These are phyloP conservation scores for Pedionomus torquatus DNA, from an alignment of 2,113 vertebrate genomes.

Conservation along the genomic window DNA sequence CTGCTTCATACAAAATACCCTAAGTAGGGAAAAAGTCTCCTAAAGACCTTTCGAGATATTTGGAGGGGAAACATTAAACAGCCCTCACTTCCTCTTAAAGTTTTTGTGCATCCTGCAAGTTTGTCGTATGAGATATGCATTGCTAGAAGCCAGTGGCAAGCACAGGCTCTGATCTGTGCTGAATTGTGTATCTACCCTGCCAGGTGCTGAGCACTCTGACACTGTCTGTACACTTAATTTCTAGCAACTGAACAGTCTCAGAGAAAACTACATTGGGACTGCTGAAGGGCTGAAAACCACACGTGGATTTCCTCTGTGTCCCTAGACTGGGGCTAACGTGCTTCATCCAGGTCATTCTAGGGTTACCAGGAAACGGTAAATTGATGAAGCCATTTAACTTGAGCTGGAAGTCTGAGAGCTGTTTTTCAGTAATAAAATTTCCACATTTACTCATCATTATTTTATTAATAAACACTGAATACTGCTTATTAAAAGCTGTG, in stretches of 20 bases:
- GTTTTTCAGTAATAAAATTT: background rate
- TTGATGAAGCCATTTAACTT: background rate
- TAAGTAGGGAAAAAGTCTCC: background rate
- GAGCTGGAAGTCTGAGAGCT: background rate
- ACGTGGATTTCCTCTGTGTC: background rate
- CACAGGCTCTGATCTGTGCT: background rate
- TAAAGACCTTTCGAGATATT: background rate
- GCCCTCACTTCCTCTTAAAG: background rate
- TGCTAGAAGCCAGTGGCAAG: background rate
- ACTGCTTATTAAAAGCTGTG: background rate
- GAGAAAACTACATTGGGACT: background rate
- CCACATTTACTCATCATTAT: background rate
- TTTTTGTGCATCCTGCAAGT: background rate
- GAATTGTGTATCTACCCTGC: background rate
- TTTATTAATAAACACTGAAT: background rate
- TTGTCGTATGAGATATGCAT: background rate
- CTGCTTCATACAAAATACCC: background rate
- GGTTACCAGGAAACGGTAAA: background rate
- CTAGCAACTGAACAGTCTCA: background rate
- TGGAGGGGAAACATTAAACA: slow-evolving; percentile 7
- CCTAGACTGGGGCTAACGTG: background rate
- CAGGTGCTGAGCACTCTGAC: background rate
- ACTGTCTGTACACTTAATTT: background rate
- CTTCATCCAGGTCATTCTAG: background rate
- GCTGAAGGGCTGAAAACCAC: background rate